A percentile compares a stretch with the other conserved stretches of the same genome.
phyloP scores from a whole-genome alignment of 1,140 invertebrate species.

The Dolichoris vasculosae region DNA sequence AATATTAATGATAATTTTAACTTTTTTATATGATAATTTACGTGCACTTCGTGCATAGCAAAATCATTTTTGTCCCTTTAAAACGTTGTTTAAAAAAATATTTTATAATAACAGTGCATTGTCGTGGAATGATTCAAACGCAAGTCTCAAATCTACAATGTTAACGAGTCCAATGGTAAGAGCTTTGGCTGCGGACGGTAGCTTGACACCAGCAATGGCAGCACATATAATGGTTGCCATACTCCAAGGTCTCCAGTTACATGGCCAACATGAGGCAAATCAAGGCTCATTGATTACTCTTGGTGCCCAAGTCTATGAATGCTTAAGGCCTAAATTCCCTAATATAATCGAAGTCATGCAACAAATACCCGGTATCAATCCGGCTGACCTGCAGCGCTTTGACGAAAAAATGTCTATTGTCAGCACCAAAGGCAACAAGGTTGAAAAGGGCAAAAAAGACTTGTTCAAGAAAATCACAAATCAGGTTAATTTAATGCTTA shows the following conservation, averaged over 20 bases:
- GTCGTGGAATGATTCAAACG: slow-evolving; percentile 89
- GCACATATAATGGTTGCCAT: slow-evolving; percentile 82
- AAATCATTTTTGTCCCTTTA: no score
- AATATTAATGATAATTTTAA: no score
- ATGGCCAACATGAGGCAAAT: slow-evolving; percentile 90
- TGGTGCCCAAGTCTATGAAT: slow-evolving; percentile 87
- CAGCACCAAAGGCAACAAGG: slow-evolving; percentile 83
- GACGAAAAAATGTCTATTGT: slow-evolving; percentile 87
- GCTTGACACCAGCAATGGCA: slow-evolving; percentile 79
- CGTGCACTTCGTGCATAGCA: no score
- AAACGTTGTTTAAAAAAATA: background rate
- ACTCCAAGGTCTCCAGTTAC: slow-evolving; percentile 83
- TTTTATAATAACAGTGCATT: slow-evolving; percentile 77
- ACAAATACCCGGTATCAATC: slow-evolving; percentile 85
- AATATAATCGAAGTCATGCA: slow-evolving; percentile 81
- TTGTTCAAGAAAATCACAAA: slow-evolving; percentile 91
- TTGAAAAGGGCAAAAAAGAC: slow-evolving; percentile 92
- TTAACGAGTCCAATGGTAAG: slow-evolving; percentile 82
- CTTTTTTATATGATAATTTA: no score
- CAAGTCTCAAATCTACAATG: slow-evolving; percentile 84
- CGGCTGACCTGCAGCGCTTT: slow-evolving; percentile 84
- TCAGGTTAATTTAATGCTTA: slow-evolving; percentile 75
- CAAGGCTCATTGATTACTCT: slow-evolving; percentile 82
- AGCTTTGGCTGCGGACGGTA: slow-evolving; percentile 76
- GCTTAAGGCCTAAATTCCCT: slow-evolving; percentile 84